Base-by-base conservation (phyloP, 2,113 vertebrate genomes). In the Oryzias melastigma region DNA sequence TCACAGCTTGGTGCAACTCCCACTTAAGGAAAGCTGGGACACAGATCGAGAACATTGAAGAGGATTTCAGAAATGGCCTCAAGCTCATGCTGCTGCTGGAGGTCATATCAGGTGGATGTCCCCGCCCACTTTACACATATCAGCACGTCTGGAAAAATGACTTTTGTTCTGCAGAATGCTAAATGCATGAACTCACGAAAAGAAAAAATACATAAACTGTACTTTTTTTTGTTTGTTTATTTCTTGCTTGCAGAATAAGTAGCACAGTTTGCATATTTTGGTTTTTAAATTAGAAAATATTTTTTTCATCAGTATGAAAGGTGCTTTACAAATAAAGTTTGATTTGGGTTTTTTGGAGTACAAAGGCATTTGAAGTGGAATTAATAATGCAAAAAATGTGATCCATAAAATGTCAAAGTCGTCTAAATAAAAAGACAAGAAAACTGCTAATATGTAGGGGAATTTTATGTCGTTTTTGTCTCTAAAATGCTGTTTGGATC, bases 1-100 rank as follows among this genome's bases (percentile, higher is more conserved):
- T 97, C 91, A 96, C 95, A 69, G 95, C 95, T 56, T 96, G 95
- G 95, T 97, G 95, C 82, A 97, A 95, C 90, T 97, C 94, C 7
- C 95, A 96, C 87, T 90, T 97, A 85, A 91, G 94, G 66, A 97
- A 97, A 82, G 95, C 95, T 0, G 94, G 95, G 65, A 97, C 95
- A 43, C 93, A 94, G 90, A 97, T 97, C 1, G 94, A 96, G 84
- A 95, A 95, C 85, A 96, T 97, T 24, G 95, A 95, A 71, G 95
- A 96, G 58, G 95, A 95, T 70, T 97, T 97, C 86, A 92, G 93
- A 78, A 95, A 95, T 65, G 95, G 95, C 78, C 93, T 97, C 43
- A 96, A 96, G 73, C 92, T 97, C 81, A 96, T 97, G 95, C 87
- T 96, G 78, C 90, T 97, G 69, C 90, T 97, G 81, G 95, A 96